Percentiles rank a stretch among this genome's conserved stretches.
These are phyloP conservation scores for Avahi laniger DNA, from an alignment of 2,797 vertebrate species.

Conservation along the genomic window DNA sequence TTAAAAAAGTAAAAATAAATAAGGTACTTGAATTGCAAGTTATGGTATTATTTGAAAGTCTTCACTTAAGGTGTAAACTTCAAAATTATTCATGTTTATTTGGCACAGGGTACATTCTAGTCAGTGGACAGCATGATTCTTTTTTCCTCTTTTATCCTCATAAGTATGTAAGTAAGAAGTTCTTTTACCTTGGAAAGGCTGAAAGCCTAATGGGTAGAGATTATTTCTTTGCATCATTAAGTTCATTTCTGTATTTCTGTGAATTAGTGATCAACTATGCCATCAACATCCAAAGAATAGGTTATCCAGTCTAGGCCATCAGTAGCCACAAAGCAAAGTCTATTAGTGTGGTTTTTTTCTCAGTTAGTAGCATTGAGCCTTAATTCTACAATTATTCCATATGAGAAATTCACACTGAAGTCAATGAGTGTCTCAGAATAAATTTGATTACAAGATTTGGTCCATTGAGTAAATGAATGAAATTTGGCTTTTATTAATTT, in stretches of 20 bases:
- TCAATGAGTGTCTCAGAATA: slow-evolving; percentile 79
- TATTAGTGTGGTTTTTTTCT: slow-evolving; percentile 8
- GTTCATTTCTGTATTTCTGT: slow-evolving; percentile 55
- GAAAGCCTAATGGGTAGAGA: slow-evolving; percentile 51
- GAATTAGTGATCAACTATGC: slow-evolving; percentile 24
- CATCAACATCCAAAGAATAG: neutral
- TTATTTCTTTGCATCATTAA: slow-evolving; percentile 63
- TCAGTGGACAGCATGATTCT: neutral
- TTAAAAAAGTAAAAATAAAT: neutral
- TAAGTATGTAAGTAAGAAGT: slow-evolving; percentile 2
- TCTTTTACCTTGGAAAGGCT: slow-evolving; percentile 42
- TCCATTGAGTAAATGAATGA: slow-evolving; percentile 77
- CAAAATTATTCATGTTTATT: slow-evolving; percentile 6
- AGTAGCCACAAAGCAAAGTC: slow-evolving; percentile 30
- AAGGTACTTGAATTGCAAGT: neutral
- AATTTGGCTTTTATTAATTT: slow-evolving; percentile 85
- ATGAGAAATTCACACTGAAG: slow-evolving; percentile 70
- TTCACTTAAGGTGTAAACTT: slow-evolving; percentile 48
- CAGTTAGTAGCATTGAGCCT: slow-evolving; percentile 52
- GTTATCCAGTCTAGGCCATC: slow-evolving; percentile 41
- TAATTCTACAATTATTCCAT: slow-evolving; percentile 75
- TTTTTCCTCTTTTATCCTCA: neutral
- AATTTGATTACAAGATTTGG: slow-evolving; percentile 79
- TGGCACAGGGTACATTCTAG: neutral
- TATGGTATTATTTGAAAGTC: neutral